Base-by-base conservation (phyloP, 2,113 vertebrate species). In the Ochotona princeps region DNA sequence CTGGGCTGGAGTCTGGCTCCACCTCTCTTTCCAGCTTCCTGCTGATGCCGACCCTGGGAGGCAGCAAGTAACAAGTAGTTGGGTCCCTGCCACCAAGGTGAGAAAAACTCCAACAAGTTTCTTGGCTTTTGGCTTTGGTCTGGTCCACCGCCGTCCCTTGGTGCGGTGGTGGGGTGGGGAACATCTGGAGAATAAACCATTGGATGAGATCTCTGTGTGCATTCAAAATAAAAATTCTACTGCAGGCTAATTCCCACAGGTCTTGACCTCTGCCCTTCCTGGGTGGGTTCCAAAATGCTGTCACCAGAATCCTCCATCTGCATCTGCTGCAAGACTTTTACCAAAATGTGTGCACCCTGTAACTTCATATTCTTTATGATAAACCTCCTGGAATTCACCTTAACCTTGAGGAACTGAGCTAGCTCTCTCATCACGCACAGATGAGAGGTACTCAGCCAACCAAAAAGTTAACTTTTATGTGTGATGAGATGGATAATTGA, bases 341-440 rank as follows among this genome's bases (percentile, higher is more conserved):
- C 4, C 4, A 65, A 69, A 38, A 83, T 73, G 17, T 38, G 9
- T 38, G 61, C 0, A 17, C 20, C 20, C 10, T 49, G 44, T 38
- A 74, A 54, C 8, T 57, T 4, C 60, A n/a, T n/a, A 91, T 32
- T 25, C 28, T 11, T 82, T 35, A 60, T 11, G 69, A 20, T 26
- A 93, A 82, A 23, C 21, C 9, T 47, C 44, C 66, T 60, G 63
- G 38, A 91, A 93, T 83, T 89, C 28, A 78, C 76, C 12, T 78
- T 54, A 84, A 91, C 74, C 65, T 65, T 73, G 28, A 93, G 78
- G 85, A 92, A 35, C 14, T 11, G 23, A 94, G 70, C 70, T 8
- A 61, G 3, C 49, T 72, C 30, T 74, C 87, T 90, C 20, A 73
- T 54, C 67, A 75, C 12, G 14, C 30, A 72, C 35, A 12, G 54